A percentile compares a stretch with the other conserved stretches of the same genome.
These are phyloP conservation scores for Choreutis nemorana DNA, from an alignment of 2,888 invertebrate genomes.

Conservation along the genomic window DNA sequence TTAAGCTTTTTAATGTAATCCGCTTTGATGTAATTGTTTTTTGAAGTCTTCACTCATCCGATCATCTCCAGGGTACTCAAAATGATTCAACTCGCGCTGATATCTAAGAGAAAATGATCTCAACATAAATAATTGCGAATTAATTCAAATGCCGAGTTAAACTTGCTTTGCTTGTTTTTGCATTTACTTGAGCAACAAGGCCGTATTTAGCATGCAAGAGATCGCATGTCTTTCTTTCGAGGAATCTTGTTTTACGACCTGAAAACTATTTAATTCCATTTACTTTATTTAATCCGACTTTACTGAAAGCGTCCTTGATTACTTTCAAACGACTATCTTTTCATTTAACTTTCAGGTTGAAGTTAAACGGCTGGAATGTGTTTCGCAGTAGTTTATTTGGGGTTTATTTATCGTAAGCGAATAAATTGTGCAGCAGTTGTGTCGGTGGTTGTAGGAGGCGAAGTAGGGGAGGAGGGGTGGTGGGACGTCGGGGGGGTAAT, in stretches of 20 bases:
- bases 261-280: too few relatives aligned
- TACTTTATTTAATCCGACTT: too few relatives aligned
- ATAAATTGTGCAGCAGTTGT: conserved; percentile 26
- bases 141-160: too few relatives aligned
- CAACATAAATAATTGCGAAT: too few relatives aligned
- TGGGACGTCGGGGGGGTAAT: conserved; percentile 21
- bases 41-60: too few relatives aligned
- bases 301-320: conserved; percentile 1
- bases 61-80: too few relatives aligned
- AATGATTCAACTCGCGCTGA: too few relatives aligned
- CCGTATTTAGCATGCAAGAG: conserved; percentile 6
- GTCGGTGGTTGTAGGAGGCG: background rate
- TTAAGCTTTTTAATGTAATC: too few relatives aligned
- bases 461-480: conserved; percentile 10
- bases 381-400: conserved; percentile 6
- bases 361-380: conserved; percentile 1
- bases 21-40: too few relatives aligned
- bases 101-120: too few relatives aligned
- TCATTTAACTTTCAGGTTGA: conserved; percentile 2
- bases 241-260: too few relatives aligned
- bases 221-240: too few relatives aligned
- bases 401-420: conserved; percentile 33
- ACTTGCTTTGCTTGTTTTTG: conserved; percentile 6
- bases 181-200: conserved; percentile 5
- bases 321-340: conserved; percentile 1